Conservation (phyloP, 1,140 invertebrate genomes). For the Grapholita molesta region DNA sequence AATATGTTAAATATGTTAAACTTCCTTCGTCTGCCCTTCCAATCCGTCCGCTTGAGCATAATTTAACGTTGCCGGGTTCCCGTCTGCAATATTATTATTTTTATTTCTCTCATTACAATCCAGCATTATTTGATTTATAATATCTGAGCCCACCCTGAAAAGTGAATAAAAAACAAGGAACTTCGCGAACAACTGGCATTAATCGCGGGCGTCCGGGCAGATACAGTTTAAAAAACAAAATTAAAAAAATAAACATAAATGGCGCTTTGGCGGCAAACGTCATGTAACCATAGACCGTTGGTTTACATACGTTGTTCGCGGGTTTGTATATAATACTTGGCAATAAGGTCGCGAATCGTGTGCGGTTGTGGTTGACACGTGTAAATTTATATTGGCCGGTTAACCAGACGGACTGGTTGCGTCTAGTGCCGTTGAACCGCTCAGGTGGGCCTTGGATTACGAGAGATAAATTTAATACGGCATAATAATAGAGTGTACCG, state of each 20-base stretch:
- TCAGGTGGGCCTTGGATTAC: conserved; percentile 71
- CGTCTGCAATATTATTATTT: not conserved
- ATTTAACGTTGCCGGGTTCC: not conserved
- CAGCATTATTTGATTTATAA: conserved; percentile 11
- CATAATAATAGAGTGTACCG: conserved; percentile 62
- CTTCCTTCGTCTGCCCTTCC: not conserved
- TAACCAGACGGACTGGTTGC: conserved; percentile 68
- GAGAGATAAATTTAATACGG: conserved; percentile 69
- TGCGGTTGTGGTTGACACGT: conserved; percentile 45
- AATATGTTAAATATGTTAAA: not conserved
- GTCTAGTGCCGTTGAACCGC: conserved; percentile 71
- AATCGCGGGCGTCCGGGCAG: conserved; percentile 55
- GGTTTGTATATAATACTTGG: conserved; percentile 18
- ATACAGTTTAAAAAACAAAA: conserved; percentile 58
- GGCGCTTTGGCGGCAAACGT: conserved; percentile 50
- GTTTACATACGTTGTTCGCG: conserved; percentile 10
- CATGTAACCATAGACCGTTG: conserved; percentile 14
- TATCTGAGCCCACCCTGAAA: conserved; percentile 43
- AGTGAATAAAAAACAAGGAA: conserved; percentile 37
- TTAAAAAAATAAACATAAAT: conserved; percentile 47
- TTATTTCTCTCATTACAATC: not conserved
- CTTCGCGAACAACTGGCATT: conserved; percentile 44
- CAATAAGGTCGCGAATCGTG: conserved; percentile 51
- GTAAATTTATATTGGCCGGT: conserved; percentile 57
- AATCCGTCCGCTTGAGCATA: not conserved